Base-by-base conservation (phyloP, 2,888 invertebrate genomes). In the Lochmaea crataegi region DNA sequence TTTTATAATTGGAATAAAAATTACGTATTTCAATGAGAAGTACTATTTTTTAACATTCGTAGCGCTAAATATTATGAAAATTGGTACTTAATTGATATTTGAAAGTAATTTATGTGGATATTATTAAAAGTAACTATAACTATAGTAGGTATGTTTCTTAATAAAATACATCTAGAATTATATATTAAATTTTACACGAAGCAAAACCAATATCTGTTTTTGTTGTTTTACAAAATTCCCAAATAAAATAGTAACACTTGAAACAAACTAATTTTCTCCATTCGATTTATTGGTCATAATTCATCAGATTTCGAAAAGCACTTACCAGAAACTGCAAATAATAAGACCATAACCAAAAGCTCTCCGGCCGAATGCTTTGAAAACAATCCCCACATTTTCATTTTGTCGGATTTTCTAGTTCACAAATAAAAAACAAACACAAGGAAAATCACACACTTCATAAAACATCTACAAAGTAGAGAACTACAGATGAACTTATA, bases 261-360 rank as follows among this genome's bases (percentile, higher is more conserved):
- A 53, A 63, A 53, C 9, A 69, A 69, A 56, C 64, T 53, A 63
- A 64, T 64, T 64, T 26, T 63, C 64, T 69, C 14, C 4, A 14
- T 38, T 38, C 32, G 32, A 38, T 38, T 38, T 7, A 7, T 38
- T 38, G 32, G 69, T n/a, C 53, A 41, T 70, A 26, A 65, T 70
- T 70, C 57, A 64, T 45, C 18, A 41, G 12, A 64, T 64, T 45
- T 64, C 57, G 58, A 65, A 57, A 70, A 70, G 45, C 65, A 74
- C 74, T 74, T 64, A 74, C 68, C 61, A 48, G 53, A 65, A 18
- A 71, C 68, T 61, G 64, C 41, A 32, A 68, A 56, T 38, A 71
- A 58, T 53, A 71, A 56, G 65, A 65, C 65, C 60, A 74, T 53
- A 45, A 45, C 64, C 22, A 71, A 22, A 18, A 74, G 64, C 65